Base-by-base conservation (phyloP, 2,888 invertebrate species). In the Acanthacorydalis orientalis region DNA sequence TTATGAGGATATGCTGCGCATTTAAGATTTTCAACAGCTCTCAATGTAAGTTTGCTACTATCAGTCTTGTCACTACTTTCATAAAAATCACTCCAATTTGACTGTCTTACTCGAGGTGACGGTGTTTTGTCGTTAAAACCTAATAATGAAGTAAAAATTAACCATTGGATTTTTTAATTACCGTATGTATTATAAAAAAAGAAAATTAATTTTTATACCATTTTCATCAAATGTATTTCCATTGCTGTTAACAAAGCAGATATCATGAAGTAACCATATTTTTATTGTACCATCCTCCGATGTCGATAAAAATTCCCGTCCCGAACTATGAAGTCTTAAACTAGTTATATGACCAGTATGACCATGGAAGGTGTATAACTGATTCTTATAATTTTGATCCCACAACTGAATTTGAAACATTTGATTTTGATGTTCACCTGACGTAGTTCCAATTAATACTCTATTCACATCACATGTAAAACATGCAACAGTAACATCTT, bases 251-350 rank as follows among this genome's bases (percentile, higher is more conserved):
- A 50, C 48, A 11, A 45, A 43, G 45, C 44, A 47, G 39, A 46
- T 40, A 33, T 54, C 52, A 44, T 70, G 69, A 16, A 76, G 64
- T 54, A 68, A 68, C 75, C 75, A 80, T 31, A 80, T 56, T 51
- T 74, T 74, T n/a, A 78, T 65, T 16, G 63, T 63, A 0, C 78
- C 77, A 53, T 73, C 72, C 31, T 64, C 63, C 7, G 72, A 72
- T 9, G 80, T 61, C 0, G 80, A 75, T 11, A 80, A 67, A 46
- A 82, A 75, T 23, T 69, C 65, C 1, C 68, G 67, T 4, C 70
- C 70, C 50, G 69, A 64, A 2, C 55, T 56, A 1, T 72, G 69
- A 48, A 73, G 69, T 4, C 76, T 70, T 4, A 77, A 57, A 63
- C 68, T 70, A 40, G 64, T 67, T 7, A 77, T 64, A 4, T 68